A percentile compares a stretch with the other conserved stretches of the same genome.
Evolutionary conservation across 2,888 invertebrate genomes (phyloP).

Genomic region (Willowsia nigromaculata): DNA sequence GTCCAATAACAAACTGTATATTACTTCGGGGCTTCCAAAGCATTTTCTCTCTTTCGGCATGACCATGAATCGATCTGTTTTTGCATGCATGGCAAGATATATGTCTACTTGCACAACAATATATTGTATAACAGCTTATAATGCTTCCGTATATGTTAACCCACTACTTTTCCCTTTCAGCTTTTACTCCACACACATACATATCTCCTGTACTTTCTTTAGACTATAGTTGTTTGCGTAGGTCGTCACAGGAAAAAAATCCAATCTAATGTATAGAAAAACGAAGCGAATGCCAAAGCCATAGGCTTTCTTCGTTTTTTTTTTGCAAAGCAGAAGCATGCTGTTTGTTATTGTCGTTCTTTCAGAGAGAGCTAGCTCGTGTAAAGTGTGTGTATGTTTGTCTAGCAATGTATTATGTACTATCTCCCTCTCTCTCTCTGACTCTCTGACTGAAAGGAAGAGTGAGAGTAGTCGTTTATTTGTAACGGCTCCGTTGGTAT

Average conservation of each 20-base stretch:
- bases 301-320: slow-evolving; percentile 10
- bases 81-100: background rate
- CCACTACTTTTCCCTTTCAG: slow-evolving; percentile 51
- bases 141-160: background rate
- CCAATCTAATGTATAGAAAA: too few species aligned
- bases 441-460: slow-evolving; percentile 28
- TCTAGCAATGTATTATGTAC: background rate
- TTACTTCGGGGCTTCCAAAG: background rate
- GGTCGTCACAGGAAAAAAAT: slow-evolving; percentile 44
- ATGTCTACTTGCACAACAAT: background rate
- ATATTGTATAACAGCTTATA: slow-evolving; percentile 28
- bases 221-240: slow-evolving; percentile 41
- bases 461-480: slow-evolving; percentile 24
- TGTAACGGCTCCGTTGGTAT: background rate
- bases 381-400: background rate
- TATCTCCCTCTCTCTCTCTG: too few species aligned
- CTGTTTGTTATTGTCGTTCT: background rate
- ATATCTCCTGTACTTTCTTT: slow-evolving; percentile 17
- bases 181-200: slow-evolving; percentile 12
- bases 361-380: too few species aligned
- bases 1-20: background rate
- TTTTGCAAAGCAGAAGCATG: background rate
- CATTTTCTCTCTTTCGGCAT: background rate
- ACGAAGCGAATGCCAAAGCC: background rate
- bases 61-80: slow-evolving; percentile 44